Evolutionary conservation across 2,888 invertebrate genomes (phyloP), one percentile per base, ranked within the genome.

Genomic region (Dryococelus australis): DNA sequence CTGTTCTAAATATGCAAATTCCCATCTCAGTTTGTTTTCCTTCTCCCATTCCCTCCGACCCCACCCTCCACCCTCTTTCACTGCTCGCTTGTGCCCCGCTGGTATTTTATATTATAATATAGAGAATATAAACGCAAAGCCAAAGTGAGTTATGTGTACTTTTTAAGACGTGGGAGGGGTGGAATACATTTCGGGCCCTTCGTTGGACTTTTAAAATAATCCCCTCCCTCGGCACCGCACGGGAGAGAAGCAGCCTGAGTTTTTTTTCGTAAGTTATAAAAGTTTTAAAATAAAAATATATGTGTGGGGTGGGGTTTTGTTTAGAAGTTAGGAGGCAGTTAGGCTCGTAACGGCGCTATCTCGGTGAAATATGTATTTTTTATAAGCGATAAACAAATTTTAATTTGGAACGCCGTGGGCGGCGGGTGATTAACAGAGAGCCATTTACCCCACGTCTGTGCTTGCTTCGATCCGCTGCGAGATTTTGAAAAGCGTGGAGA

Each of bases 1-100:
- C 83, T 85, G 83, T 87, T 88, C 89, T 88, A 88, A 88, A 87
- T 89, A 89, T 89, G 89, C 89, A 89, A 89, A 89, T 89, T 89
- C 87, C 88, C 88, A 88, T 89, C 87, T 87, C 88, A 87, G 88
- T 89, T 89, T 89, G 87, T 88, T 88, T 88, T 88, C 87, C 81
- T 89, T 88, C 86, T 65, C 65, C 65, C 27, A 65, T 53, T 24
- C 35, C 85, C 26, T 47, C 24, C 24, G 16, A 16, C 24, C 27
- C 24, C 27, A 16, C 27, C 43, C 53, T 84, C 78, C 81, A 24
- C 83, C 65, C 65, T 65, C 65, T 16, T 16, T 65, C 24, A 16
- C 65, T 24, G 65, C 65, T 16, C 65, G 65, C 24, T 65, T 65
- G 20, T 8, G 65, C 65, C 65, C 65, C 65, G 65, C 65, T 65